These are phyloP conservation scores for Drosophila kanapiae DNA, from an alignment of 1,140 invertebrate genomes.

Conservation along the genomic window DNA sequence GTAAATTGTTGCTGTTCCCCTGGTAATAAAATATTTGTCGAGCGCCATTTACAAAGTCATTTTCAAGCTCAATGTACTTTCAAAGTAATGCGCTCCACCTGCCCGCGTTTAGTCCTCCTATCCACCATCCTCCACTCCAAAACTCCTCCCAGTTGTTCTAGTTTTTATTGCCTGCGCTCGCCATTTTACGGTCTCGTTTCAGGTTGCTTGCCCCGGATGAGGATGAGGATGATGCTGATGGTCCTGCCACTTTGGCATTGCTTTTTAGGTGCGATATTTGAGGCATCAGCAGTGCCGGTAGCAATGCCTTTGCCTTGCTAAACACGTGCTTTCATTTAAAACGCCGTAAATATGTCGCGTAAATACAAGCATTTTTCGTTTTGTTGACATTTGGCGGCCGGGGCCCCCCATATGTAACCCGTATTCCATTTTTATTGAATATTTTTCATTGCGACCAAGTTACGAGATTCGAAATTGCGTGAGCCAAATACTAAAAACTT, in stretches of 20 bases:
- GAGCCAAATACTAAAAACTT: conserved; percentile 35
- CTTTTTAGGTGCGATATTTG: conserved; percentile 42
- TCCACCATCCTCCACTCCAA: neutral
- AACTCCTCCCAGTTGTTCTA: conserved; percentile 63
- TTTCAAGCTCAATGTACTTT: conserved; percentile 83
- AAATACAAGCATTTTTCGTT: conserved; percentile 40
- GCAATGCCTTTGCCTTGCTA: conserved; percentile 44
- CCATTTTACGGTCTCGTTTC: conserved; percentile 79
- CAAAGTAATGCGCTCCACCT: conserved; percentile 78
- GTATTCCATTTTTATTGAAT: conserved; percentile 60
- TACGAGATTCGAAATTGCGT: conserved; percentile 27
- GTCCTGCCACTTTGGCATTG: conserved; percentile 23
- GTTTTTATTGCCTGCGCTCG: conserved; percentile 75
- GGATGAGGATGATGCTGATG: conserved; percentile 27
- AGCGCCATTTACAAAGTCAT: conserved; percentile 83
- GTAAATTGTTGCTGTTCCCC: conserved; percentile 70
- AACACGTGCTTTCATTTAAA: conserved; percentile 78
- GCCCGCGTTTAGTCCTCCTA: conserved; percentile 32
- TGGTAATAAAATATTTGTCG: conserved; percentile 81
- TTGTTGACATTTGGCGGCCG: conserved; percentile 48
- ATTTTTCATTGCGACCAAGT: conserved; percentile 45
- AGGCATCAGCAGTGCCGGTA: conserved; percentile 31
- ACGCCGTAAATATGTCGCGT: conserved; percentile 68
- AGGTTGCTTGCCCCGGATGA: conserved; percentile 37
- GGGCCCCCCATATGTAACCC: conserved; percentile 34